Base-by-base conservation (phyloP, 2,888 invertebrate genomes). In the Chymomyza fuscimana region DNA sequence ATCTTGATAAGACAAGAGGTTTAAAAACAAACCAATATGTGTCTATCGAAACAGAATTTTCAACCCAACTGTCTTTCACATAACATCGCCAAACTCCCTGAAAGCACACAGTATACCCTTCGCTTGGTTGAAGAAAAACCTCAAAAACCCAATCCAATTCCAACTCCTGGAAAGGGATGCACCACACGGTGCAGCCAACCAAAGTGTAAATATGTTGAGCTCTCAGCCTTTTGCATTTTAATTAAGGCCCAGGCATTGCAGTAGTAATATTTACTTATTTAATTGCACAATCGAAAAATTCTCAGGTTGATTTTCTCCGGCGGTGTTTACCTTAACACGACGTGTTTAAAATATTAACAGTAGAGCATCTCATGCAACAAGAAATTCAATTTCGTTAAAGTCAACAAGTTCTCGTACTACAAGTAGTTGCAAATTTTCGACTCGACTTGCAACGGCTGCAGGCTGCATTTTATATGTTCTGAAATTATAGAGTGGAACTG, bases 301-400 rank as follows among this genome's bases (percentile, higher is more conserved):
- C 22, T 56, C 72, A 69, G 74, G 80, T 78, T 81, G 82, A 78
- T 69, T 69, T 73, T 69, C 72, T 72, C 70, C 68, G 62, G 63
- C 25, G 77, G 67, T 80, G 79, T 83, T 87, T 83, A 82, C 74
- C 75, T 79, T 76, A 74, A 85, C 77, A 85, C 83, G 75, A 85
- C 79, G 76, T 77, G 72, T 65, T 76, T 73, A 79, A 80, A 80
- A 82, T 87, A 83, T 87, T 85, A 87, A 78, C 75, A 69, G 74
- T n/a, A 51, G 51, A 54, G 16, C 16, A 5, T 19, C 19, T 9
- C 16, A 54, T 71, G 70, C 79, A 77, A 79, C 79, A 80, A 73
- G 82, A 83, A 83, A 83, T 83, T 83, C 83, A 83, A 83, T 83
- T 82, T 87, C 83, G 86, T 82, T 74, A 74, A 85, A 85, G 87